A percentile compares a stretch with the other conserved stretches of the same genome.
phyloP scores from a whole-genome alignment of 2,888 invertebrate species.

The Cynaeus angustus region DNA sequence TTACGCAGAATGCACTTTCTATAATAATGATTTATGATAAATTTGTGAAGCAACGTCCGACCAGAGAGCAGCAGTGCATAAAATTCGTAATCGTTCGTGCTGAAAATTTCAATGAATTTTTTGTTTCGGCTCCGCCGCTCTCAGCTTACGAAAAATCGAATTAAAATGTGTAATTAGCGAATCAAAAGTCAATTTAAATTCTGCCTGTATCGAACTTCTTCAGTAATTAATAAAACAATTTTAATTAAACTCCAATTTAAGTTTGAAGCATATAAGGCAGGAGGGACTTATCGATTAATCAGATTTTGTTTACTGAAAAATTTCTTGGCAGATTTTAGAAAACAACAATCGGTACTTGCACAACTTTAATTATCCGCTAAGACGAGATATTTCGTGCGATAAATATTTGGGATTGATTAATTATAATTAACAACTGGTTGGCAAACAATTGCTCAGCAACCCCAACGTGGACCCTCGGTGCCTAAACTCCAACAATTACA shows the following conservation, averaged over 20 bases:
- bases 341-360: slow-evolving; percentile 1
- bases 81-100: slow-evolving; percentile 18
- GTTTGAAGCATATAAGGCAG: slow-evolving; percentile 40
- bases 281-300: slow-evolving; percentile 41
- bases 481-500: slow-evolving; percentile 41
- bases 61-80: slow-evolving; percentile 12
- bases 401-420: slow-evolving; percentile 37
- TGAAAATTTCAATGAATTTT: slow-evolving; percentile 35
- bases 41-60: slow-evolving; percentile 16
- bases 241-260: slow-evolving; percentile 56
- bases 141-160: slow-evolving; percentile 44
- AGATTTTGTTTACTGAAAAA: slow-evolving; percentile 33
- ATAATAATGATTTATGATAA: slow-evolving; percentile 21
- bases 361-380: neutral
- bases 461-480: slow-evolving; percentile 24
- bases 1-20: slow-evolving; percentile 15
- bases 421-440: slow-evolving; percentile 41
- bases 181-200: slow-evolving; percentile 57
- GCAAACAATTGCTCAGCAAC: slow-evolving; percentile 34
- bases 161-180: slow-evolving; percentile 53
- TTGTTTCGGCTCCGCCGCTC: slow-evolving; percentile 21
- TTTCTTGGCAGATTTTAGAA: slow-evolving; percentile 19
- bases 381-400: slow-evolving; percentile 5
- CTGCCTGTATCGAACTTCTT: slow-evolving; percentile 53
- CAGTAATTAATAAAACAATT: slow-evolving; percentile 57